phyloP scores from a whole-genome alignment of 1,140 invertebrate species.

The Episyrphus balteatus region DNA sequence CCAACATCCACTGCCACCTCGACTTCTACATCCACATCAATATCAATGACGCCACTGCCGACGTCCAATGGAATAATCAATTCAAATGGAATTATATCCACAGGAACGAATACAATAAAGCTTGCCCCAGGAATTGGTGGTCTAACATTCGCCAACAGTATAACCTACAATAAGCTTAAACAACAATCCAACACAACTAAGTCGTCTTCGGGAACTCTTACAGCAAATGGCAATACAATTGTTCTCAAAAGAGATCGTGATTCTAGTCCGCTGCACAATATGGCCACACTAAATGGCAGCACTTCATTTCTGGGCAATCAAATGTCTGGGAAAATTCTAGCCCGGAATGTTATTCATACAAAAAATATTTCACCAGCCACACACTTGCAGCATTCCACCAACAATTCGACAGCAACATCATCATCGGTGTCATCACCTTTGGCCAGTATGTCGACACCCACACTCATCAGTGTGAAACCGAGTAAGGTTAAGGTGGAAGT shows the following conservation, averaged over 20 bases:
- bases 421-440: conserved; percentile 10
- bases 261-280: conserved; percentile 20
- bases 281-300: conserved; percentile 16
- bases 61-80: conserved; percentile 6
- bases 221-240: conserved; percentile 14
- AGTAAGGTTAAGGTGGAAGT: conserved; percentile 43
- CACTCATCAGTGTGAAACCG: conserved; percentile 25
- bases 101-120: conserved; percentile 27
- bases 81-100: conserved; percentile 10
- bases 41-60: background rate
- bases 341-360: conserved; percentile 10
- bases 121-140: conserved; percentile 34
- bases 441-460: background rate
- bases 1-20: no score
- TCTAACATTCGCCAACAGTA: conserved; percentile 33
- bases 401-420: conserved; percentile 8
- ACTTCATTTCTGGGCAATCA: conserved; percentile 25
- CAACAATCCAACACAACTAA: conserved; percentile 17
- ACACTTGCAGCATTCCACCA: conserved; percentile 23
- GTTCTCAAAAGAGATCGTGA: conserved; percentile 23
- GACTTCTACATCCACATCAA: background rate
- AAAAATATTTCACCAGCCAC: conserved; percentile 30
- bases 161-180: conserved; percentile 32
- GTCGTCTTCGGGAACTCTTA: conserved; percentile 11
- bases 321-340: conserved; percentile 9